phyloP scores from a whole-genome alignment of 1,140 invertebrate genomes.

The Aphidius gifuensis region DNA sequence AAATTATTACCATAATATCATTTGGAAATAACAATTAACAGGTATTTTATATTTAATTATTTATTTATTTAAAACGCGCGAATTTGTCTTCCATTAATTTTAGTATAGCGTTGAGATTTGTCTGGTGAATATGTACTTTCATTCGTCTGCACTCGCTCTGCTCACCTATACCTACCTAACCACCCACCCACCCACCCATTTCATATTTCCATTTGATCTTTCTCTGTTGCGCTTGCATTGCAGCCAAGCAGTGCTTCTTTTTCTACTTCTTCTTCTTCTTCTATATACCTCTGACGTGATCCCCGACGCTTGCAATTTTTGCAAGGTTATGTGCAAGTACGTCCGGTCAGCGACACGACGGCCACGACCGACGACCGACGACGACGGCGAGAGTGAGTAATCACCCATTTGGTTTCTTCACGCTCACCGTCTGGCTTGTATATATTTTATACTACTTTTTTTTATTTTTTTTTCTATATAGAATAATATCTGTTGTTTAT shows the following conservation, averaged over 20 bases:
- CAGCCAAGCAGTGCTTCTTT: background rate
- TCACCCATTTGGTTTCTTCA: constrained; percentile 18
- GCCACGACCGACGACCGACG: background rate
- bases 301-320: constrained; percentile 24
- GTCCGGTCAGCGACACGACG: constrained; percentile 30
- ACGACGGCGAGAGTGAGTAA: constrained; percentile 25
- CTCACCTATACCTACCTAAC: background rate
- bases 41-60: background rate
- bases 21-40: constrained; percentile 13
- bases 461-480: no score
- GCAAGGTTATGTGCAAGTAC: constrained; percentile 29
- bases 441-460: background rate
- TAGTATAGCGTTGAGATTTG: constrained; percentile 17
- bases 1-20: constrained; percentile 1
- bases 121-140: constrained; percentile 18
- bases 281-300: constrained; percentile 8
- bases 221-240: no score
- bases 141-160: constrained; percentile 1
- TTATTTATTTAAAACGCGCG: background rate
- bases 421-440: constrained; percentile 24
- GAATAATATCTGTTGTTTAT: no score
- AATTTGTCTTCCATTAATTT: constrained; percentile 20
- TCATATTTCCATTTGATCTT: no score
- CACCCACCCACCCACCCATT: no score
- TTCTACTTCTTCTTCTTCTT: background rate